Evolutionary conservation across 2,888 invertebrate genomes (phyloP).

Genomic region (Itoplectis maculator): DNA sequence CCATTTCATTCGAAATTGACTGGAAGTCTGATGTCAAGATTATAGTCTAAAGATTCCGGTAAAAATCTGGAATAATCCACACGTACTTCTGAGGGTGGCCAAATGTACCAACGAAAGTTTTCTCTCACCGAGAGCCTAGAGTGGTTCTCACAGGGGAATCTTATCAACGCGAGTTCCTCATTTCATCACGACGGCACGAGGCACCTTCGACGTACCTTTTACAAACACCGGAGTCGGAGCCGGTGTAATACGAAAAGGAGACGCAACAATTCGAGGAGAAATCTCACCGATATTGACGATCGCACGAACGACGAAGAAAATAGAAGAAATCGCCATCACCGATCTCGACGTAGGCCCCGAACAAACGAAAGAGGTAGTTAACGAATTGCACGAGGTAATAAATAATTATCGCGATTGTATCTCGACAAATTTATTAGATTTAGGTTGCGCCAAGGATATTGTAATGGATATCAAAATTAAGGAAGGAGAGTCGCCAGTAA

Average conservation of each 20-base stretch:
- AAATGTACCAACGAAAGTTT: too few relatives aligned
- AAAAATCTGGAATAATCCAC: too few relatives aligned
- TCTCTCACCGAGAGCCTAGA: too few relatives aligned
- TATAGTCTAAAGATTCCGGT: too few relatives aligned
- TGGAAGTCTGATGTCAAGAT: too few relatives aligned
- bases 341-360: slow-evolving; percentile 15
- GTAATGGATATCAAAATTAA: slow-evolving; percentile 16
- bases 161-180: too few relatives aligned
- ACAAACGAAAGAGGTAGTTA: not conserved
- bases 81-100: too few relatives aligned
- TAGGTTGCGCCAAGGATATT: slow-evolving; percentile 18
- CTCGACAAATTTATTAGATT: not conserved
- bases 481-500: not conserved
- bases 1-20: too few relatives aligned
- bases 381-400: not conserved
- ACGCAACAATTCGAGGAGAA: not conserved
- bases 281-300: not conserved
- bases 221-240: too few relatives aligned
- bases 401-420: slow-evolving; percentile 36
- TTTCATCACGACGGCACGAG: too few relatives aligned
- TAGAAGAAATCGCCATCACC: not conserved
- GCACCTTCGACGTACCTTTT: too few relatives aligned
- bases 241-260: not conserved
- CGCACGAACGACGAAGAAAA: not conserved
- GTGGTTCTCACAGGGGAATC: too few relatives aligned